Conservation (phyloP, 2,113 vertebrate species). For the Chrysochloris asiatica region DNA sequence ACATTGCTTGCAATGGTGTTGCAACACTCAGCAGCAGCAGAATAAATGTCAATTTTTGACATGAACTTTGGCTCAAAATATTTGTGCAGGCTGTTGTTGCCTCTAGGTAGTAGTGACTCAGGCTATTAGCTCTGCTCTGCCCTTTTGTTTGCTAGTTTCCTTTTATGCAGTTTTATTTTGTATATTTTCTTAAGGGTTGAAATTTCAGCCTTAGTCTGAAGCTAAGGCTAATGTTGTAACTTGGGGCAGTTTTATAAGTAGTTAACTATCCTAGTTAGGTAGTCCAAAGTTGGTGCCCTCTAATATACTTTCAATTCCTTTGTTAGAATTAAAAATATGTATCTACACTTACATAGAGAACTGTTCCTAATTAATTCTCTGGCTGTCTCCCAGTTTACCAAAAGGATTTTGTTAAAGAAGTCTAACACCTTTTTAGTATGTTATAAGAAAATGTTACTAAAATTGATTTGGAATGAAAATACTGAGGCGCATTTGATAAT, state of each 20-base stretch:
- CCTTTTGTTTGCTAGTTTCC: conserved; percentile 16
- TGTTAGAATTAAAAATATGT: neutral
- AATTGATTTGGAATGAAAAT: conserved; percentile 42
- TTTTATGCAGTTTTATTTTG: neutral
- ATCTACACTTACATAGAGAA: neutral
- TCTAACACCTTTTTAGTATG: neutral
- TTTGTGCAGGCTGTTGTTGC: conserved; percentile 8
- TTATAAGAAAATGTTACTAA: conserved; percentile 27
- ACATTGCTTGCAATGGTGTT: conserved; percentile 7
- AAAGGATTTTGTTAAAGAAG: conserved; percentile 37
- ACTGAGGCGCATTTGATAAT: neutral
- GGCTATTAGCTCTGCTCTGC: neutral
- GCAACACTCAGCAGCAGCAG: neutral
- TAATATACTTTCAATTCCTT: neutral
- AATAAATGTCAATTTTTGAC: conserved; percentile 47
- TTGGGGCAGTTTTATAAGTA: conserved; percentile 22
- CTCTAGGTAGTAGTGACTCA: conserved; percentile 38
- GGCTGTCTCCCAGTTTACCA: neutral
- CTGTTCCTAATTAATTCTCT: conserved; percentile 30
- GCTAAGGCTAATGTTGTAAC: neutral
- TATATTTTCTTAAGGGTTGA: neutral
- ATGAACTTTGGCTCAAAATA: conserved; percentile 36
- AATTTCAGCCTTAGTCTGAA: conserved; percentile 42
- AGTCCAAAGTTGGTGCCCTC: neutral
- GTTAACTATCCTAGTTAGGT: neutral